Evolutionary conservation across 1,140 invertebrate genomes (phyloP).

Genomic region (Platyura marginata): DNA sequence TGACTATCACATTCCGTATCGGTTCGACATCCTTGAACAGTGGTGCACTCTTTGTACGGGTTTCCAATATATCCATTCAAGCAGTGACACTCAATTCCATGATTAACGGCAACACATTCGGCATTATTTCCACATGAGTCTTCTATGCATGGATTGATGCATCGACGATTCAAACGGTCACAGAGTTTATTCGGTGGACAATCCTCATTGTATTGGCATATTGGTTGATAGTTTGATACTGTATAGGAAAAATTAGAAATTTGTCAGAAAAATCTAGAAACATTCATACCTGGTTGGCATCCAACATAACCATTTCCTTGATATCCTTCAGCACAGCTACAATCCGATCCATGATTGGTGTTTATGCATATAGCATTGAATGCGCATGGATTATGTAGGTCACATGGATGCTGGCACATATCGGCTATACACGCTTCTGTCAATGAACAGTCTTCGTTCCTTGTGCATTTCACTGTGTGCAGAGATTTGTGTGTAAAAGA

Average conservation of each 20-base stretch:
- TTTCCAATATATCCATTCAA: conserved; percentile 56
- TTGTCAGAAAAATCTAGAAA: neutral
- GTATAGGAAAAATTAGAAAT: too few relatives aligned
- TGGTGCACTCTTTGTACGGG: conserved; percentile 59
- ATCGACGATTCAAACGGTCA: conserved; percentile 61
- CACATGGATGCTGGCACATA: conserved; percentile 66
- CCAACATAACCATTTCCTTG: conserved; percentile 69
- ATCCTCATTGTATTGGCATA: conserved; percentile 80
- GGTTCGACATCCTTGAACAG: conserved; percentile 45
- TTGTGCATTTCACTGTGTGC: conserved; percentile 58
- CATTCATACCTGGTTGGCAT: conserved; percentile 52
- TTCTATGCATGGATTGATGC: conserved; percentile 65
- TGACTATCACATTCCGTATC: conserved; percentile 54
- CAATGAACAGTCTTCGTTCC: conserved; percentile 58
- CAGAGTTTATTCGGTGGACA: conserved; percentile 65
- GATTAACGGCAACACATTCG: conserved; percentile 55
- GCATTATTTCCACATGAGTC: conserved; percentile 72
- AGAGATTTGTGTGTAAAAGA: too few relatives aligned
- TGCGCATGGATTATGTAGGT: conserved; percentile 61
- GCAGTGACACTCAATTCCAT: conserved; percentile 61
- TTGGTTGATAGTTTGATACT: conserved; percentile 39
- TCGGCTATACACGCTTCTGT: conserved; percentile 64
- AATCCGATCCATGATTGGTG: conserved; percentile 68
- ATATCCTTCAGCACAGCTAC: conserved; percentile 65
- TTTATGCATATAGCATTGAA: conserved; percentile 72